A percentile compares a stretch with the other conserved stretches of the same genome.
These are phyloP conservation scores for Enteromius fasciolatus DNA, from an alignment of 2,797 vertebrate species.

Conservation along the genomic window DNA sequence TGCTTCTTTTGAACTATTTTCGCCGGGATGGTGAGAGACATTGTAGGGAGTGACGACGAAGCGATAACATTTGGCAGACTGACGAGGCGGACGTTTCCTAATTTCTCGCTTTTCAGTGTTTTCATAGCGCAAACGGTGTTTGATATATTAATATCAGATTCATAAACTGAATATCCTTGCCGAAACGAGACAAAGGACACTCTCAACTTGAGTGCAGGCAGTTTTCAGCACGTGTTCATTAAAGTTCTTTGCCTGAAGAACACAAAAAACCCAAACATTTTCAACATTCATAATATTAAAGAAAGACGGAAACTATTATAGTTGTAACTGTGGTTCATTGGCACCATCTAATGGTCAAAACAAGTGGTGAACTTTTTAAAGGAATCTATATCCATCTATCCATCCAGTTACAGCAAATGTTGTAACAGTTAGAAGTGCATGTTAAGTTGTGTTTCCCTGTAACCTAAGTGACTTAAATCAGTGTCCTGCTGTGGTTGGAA, in stretches of 20 bases:
- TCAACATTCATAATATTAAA: not conserved
- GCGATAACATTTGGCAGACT: slow-evolving; percentile 28
- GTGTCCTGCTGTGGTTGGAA: slow-evolving; percentile 2
- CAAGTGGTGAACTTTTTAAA: not conserved
- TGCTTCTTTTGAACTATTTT: slow-evolving; percentile 29
- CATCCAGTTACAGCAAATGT: too few species aligned
- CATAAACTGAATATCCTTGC: not conserved
- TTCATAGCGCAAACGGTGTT: not conserved
- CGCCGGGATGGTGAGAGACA: slow-evolving; percentile 27
- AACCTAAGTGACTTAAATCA: not conserved
- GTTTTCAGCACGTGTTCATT: not conserved
- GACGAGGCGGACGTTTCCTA: not conserved
- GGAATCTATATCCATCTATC: not conserved
- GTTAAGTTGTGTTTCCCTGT: not conserved
- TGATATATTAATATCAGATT: not conserved
- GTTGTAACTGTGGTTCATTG: not conserved
- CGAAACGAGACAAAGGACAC: not conserved
- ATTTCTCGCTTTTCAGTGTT: not conserved
- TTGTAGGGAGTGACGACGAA: not conserved
- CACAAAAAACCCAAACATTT: not conserved
- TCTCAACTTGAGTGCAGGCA: not conserved
- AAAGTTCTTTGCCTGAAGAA: not conserved
- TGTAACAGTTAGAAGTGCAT: not conserved
- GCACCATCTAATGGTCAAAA: slow-evolving; percentile 45
- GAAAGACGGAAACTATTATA: not conserved